Evolutionary conservation across 2,797 vertebrate genomes (phyloP).

Genomic region (Pelobates cultripes): DNA sequence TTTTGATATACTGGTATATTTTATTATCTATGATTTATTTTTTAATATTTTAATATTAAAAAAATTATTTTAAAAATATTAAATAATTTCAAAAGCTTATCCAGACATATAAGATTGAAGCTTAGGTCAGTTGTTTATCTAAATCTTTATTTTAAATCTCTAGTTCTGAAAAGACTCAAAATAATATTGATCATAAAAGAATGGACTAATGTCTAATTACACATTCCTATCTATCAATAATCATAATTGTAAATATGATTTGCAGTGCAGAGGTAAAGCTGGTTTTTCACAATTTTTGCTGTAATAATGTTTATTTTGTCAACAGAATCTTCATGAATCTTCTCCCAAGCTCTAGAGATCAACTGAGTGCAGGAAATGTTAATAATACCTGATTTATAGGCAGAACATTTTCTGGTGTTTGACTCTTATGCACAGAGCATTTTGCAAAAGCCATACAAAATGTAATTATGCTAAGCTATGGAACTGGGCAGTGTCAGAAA

Average conservation of each 20-base stretch:
- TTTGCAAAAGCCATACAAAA: slow-evolving; percentile 28
- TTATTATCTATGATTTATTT: too few species aligned
- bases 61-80: too few species aligned
- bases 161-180: not conserved
- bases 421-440: slow-evolving; percentile 1
- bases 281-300: not conserved
- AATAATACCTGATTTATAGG: slow-evolving; percentile 17
- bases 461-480: slow-evolving; percentile 19
- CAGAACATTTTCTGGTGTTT: not conserved
- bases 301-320: slow-evolving; percentile 1
- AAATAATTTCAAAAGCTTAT: too few species aligned
- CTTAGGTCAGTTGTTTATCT: too few species aligned
- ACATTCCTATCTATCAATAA: not conserved
- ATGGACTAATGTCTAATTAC: not conserved
- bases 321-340: not conserved
- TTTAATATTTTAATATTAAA: too few species aligned
- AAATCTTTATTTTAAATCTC: too few species aligned
- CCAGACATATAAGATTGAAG: too few species aligned
- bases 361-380: slow-evolving; percentile 2
- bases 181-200: not conserved
- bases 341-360: not conserved
- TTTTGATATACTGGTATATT: too few species aligned
- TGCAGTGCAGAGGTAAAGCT: not conserved
- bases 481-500: not conserved
- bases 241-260: not conserved